Percentiles rank a stretch among this genome's conserved stretches.
Evolutionary conservation across 2,888 invertebrate species (phyloP).

Genomic region (Atrina japonica): DNA sequence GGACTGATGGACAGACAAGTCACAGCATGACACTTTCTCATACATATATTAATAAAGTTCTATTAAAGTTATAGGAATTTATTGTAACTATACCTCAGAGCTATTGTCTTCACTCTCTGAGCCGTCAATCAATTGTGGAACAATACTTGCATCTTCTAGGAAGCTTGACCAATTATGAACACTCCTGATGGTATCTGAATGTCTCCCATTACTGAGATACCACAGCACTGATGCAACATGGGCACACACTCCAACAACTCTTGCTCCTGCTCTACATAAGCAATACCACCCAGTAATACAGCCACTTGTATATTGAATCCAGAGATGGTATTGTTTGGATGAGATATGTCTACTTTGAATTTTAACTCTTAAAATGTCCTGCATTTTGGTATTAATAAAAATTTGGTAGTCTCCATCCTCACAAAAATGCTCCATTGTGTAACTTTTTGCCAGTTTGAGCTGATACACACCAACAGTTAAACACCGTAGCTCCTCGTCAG

Average conservation of each 20-base stretch:
- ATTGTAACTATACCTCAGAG: too few relatives aligned
- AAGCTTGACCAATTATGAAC: constrained; percentile 12
- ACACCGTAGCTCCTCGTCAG: constrained; percentile 25
- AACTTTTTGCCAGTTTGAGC: constrained; percentile 26
- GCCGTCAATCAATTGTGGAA: too few relatives aligned
- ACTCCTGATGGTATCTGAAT: background rate
- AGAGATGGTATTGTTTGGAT: constrained; percentile 4
- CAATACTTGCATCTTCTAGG: constrained; percentile 26
- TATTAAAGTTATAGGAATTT: too few relatives aligned
- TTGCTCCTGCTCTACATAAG: constrained; percentile 20
- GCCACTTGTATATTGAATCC: constrained; percentile 18
- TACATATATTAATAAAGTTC: too few relatives aligned
- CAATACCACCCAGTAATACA: constrained; percentile 27
- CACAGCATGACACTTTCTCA: too few relatives aligned
- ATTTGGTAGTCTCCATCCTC: constrained; percentile 25
- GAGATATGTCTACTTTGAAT: constrained; percentile 34
- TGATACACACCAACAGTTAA: constrained; percentile 27
- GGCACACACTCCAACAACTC: constrained; percentile 29
- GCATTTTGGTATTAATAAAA: background rate
- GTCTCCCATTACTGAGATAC: constrained; percentile 21
- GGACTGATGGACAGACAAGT: too few relatives aligned
- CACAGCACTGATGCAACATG: constrained; percentile 26
- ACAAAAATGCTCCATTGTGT: constrained; percentile 24
- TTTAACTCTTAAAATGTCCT: background rate
- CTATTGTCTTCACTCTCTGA: too few relatives aligned